phyloP scores from a whole-genome alignment of 2,888 invertebrate species.

The Zootermopsis nevadensis region DNA sequence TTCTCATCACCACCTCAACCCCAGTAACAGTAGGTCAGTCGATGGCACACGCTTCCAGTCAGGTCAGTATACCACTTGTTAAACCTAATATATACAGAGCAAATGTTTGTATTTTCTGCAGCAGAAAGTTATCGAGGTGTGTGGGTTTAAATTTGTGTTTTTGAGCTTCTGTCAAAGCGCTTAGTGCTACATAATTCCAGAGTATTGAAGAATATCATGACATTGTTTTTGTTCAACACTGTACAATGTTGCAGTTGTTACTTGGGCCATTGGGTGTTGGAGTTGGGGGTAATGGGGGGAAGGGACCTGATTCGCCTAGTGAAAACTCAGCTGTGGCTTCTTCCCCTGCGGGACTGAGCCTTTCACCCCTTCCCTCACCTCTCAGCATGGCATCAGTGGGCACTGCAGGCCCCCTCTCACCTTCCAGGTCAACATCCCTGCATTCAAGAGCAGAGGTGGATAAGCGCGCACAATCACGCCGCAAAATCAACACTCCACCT shows the following conservation, averaged over 20 bases:
- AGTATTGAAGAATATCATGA: no score
- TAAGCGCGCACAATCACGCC: background rate
- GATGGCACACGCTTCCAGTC: conserved; percentile 40
- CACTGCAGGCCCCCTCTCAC: conserved; percentile 55
- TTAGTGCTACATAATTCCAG: no score
- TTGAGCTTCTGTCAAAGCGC: no score
- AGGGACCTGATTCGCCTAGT: conserved; percentile 58
- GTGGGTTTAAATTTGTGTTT: no score
- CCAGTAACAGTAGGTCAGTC: conserved; percentile 60
- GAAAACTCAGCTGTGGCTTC: conserved; percentile 54
- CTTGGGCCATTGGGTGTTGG: conserved; percentile 12
- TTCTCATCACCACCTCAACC: conserved; percentile 64
- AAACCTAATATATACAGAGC: no score
- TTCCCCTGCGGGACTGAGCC: conserved; percentile 46
- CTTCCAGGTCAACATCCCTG: conserved; percentile 53
- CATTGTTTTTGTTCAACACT: background rate
- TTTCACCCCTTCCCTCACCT: conserved; percentile 51
- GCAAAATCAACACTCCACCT: conserved; percentile 10
- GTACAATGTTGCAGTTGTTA: conserved; percentile 19
- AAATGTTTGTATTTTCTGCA: no score
- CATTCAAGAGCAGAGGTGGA: conserved; percentile 19
- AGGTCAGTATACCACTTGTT: conserved; percentile 36
- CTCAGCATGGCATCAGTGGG: conserved; percentile 23
- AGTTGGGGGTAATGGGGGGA: background rate
- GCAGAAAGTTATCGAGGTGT: no score